Conservation (phyloP, 2,888 invertebrate genomes). For the Polydrusus pterygomalis region DNA sequence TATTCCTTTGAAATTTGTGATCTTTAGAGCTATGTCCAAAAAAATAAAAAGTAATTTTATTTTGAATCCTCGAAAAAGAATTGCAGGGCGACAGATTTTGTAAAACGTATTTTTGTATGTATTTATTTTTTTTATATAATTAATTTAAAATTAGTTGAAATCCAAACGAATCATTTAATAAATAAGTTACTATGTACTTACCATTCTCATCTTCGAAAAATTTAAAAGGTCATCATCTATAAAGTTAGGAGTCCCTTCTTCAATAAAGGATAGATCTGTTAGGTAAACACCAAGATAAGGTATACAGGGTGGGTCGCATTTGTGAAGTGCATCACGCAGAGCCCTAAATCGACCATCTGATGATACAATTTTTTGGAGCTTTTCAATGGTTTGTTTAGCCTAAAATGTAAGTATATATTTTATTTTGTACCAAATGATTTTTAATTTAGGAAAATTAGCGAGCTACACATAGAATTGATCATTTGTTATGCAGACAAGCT, state of each 20-base stretch:
- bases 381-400: slow-evolving; percentile 92
- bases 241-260: slow-evolving; percentile 93
- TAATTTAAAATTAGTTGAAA: too few species aligned
- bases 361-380: slow-evolving; percentile 89
- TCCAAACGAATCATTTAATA: too few species aligned
- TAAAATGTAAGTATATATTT: slow-evolving; percentile 69
- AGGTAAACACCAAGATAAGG: slow-evolving; percentile 92
- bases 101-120: too few species aligned
- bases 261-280: slow-evolving; percentile 93
- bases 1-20: not conserved
- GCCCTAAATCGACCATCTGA: slow-evolving; percentile 92
- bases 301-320: slow-evolving; percentile 92
- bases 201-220: slow-evolving; percentile 97
- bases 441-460: too few species aligned
- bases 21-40: not conserved
- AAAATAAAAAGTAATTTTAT: not conserved
- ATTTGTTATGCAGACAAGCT: too few species aligned
- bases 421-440: too few species aligned
- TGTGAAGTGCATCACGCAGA: slow-evolving; percentile 89
- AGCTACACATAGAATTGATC: too few species aligned
- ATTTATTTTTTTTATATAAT: too few species aligned
- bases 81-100: too few species aligned
- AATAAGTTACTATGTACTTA: slow-evolving; percentile 70
- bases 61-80: too few species aligned
- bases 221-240: slow-evolving; percentile 92